Evolutionary conservation across 2,797 vertebrate genomes (phyloP).

Genomic region (Gambelia wislizenii): DNA sequence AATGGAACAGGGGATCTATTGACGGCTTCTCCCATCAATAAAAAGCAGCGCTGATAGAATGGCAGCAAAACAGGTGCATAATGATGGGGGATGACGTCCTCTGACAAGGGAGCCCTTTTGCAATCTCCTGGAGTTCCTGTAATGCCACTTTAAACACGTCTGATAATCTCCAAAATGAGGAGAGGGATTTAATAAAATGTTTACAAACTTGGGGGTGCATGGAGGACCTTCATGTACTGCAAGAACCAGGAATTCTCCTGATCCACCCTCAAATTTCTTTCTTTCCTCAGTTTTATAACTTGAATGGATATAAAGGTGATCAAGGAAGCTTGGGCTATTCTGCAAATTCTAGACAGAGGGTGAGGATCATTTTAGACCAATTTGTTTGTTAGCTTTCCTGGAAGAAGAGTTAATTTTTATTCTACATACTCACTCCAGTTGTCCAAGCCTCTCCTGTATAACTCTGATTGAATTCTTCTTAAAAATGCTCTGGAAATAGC

Average conservation of each 20-base stretch:
- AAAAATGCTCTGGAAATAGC: constrained; percentile 46
- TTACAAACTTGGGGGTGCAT: neutral
- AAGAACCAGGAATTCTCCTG: neutral
- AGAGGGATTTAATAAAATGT: neutral
- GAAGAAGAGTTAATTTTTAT: constrained; percentile 25
- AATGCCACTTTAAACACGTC: too few species aligned
- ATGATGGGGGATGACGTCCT: too few species aligned
- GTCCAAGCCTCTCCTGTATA: constrained; percentile 12
- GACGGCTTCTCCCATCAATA: too few species aligned
- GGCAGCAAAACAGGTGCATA: too few species aligned
- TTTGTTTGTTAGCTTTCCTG: neutral
- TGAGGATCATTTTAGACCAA: neutral
- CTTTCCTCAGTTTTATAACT: neutral
- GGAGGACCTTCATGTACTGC: neutral
- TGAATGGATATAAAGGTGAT: neutral
- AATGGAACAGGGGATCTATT: too few species aligned
- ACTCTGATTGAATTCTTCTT: constrained; percentile 19
- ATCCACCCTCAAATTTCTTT: neutral
- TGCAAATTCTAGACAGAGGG: neutral
- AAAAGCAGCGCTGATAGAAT: too few species aligned
- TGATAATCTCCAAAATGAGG: too few species aligned
- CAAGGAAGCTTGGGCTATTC: neutral
- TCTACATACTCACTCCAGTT: constrained; percentile 40
- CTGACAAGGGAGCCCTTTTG: too few species aligned
- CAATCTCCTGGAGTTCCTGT: too few species aligned